Conservation (phyloP, 2,797 vertebrate genomes). For the Onychomys torridus region DNA sequence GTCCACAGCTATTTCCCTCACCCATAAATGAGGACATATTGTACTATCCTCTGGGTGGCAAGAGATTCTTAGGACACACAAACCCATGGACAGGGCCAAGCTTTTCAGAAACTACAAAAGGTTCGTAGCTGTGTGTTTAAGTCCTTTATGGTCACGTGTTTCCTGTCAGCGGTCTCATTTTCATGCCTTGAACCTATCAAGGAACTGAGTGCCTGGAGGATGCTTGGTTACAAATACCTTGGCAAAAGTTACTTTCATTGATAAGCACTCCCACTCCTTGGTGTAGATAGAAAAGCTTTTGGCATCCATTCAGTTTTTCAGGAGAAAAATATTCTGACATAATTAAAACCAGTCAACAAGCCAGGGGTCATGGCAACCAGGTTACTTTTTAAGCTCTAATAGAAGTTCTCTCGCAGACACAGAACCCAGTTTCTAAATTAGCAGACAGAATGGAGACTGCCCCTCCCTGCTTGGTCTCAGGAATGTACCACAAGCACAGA, state of each 20-base stretch:
- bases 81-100: not conserved
- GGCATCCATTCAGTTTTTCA: not conserved
- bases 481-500: not conserved
- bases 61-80: not conserved
- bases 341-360: conserved; percentile 59
- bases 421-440: conserved; percentile 45
- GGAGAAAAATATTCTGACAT: conserved; percentile 39
- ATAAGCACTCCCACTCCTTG: not conserved
- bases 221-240: not conserved
- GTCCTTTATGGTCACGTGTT: not conserved
- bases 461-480: not conserved
- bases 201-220: not conserved
- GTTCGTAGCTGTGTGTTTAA: not conserved
- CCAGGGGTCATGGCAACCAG: not conserved
- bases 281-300: not conserved
- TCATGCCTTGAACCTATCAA: conserved; percentile 10
- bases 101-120: conserved; percentile 8
- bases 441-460: not conserved
- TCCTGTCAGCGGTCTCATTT: not conserved
- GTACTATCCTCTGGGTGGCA: not conserved
- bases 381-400: conserved; percentile 58
- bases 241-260: not conserved
- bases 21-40: not conserved
- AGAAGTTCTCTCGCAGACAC: conserved; percentile 60
- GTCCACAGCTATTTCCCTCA: not conserved